Base-by-base conservation (phyloP, 2,113 vertebrate species). In the Phocoena phocoena region DNA sequence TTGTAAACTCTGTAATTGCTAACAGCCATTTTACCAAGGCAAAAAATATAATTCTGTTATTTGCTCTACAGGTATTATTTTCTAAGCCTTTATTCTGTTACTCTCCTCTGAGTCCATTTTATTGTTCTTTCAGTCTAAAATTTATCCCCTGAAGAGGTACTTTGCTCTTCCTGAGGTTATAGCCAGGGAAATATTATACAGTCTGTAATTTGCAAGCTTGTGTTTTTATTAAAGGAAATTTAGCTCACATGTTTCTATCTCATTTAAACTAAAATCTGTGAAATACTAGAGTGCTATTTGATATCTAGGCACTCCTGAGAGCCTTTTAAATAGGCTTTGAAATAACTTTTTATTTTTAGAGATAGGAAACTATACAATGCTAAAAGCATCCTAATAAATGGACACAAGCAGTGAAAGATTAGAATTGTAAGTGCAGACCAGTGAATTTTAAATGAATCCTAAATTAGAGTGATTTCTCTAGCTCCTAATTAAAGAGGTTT, bases 401-500 rank as follows among this genome's bases (percentile, higher is more conserved):
- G n/a, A n/a, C 81, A 90, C 10, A 88, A 73, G 36, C 26, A 80
- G 36, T 18, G 10, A 89, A 92, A 89, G 31, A 95, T 88, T 60
- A 90, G 88, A 96, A 93, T 62, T 83, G 0, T 79, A 91, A 79
- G 58, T 47, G 89, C 53, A 94, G 67, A 41, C 33, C 23, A 83
- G 33, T 28, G 44, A 83, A 33, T 93, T 96, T 94, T 82, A 94
- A 95, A 82, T 96, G 81, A 97, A 73, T 94, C 12, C 14, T 95
- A 83, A 96, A 92, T 96, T 95, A 93, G 14, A 96, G 21, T 85
- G 41, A 87, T 96, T 84, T 68, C 33, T 77, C 25, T 67, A 95
- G 71, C 41, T 93, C 21, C 53, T 91, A 88, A 97, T 85, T 96
- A 86, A 93, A 90, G 85, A 94, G 28, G 15, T 92, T 96, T 97